Conservation (phyloP, 2,888 invertebrate genomes). For the Nomada hirtipes region DNA sequence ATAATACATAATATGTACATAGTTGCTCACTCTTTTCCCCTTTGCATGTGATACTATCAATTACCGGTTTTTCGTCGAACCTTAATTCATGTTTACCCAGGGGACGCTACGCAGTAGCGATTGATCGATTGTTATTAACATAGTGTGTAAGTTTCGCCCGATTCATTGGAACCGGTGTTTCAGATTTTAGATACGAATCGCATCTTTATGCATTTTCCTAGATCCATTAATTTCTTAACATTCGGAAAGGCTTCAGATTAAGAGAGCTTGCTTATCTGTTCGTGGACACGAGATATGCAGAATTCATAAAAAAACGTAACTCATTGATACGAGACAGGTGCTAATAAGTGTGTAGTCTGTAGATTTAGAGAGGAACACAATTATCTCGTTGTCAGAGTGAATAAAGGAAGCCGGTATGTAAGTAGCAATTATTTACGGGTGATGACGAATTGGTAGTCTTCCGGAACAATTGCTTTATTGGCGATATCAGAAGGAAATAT, state of each 20-base stretch:
- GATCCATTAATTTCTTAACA: not conserved
- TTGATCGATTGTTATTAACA: slow-evolving; percentile 39
- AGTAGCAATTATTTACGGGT: not conserved
- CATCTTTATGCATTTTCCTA: too few relatives aligned
- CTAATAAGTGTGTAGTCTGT: not conserved
- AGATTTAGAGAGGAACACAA: not conserved
- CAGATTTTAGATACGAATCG: not conserved
- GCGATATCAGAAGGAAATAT: slow-evolving; percentile 33
- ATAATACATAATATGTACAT: too few relatives aligned
- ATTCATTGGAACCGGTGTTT: not conserved
- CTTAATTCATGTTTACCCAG: slow-evolving; percentile 43
- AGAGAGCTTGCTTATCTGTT: slow-evolving; percentile 1
- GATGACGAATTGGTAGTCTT: not conserved
- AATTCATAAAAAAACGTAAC: not conserved
- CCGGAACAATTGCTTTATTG: not conserved
- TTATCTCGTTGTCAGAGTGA: too few relatives aligned
- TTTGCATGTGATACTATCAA: slow-evolving; percentile 36
- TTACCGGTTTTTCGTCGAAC: slow-evolving; percentile 52
- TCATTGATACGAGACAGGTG: not conserved
- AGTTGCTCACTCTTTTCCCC: slow-evolving; percentile 8
- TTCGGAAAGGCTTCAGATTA: slow-evolving; percentile 15
- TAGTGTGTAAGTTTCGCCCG: slow-evolving; percentile 6
- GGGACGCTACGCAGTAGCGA: slow-evolving; percentile 3
- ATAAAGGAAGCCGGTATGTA: not conserved
- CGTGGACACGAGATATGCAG: not conserved